These are phyloP conservation scores for Acromyrmex echinatior DNA, from an alignment of 1,140 invertebrate species.

Conservation along the genomic window DNA sequence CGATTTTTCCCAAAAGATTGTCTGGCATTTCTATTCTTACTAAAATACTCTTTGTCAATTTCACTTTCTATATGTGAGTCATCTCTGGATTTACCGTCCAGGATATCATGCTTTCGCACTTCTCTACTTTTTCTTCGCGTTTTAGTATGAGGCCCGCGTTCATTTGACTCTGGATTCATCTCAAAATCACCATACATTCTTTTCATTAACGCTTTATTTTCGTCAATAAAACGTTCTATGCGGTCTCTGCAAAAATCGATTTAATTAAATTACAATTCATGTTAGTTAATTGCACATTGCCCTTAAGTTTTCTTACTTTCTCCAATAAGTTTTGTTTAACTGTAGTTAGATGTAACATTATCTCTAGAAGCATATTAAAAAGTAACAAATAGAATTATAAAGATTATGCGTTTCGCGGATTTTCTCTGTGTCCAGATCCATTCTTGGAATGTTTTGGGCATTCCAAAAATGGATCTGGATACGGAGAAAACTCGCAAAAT, in stretches of 20 bases:
- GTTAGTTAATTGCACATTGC: background rate
- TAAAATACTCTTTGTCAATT: conserved; percentile 85
- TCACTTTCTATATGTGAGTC: conserved; percentile 60
- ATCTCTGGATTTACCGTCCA: conserved; percentile 85
- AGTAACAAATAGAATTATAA: conserved; percentile 10
- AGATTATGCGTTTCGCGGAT: too few species aligned
- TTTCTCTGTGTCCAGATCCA: too few species aligned
- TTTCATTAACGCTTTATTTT: conserved; percentile 96
- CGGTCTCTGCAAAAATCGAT: conserved; percentile 90
- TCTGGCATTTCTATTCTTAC: conserved; percentile 86
- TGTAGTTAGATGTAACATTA: background rate
- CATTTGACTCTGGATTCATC: conserved; percentile 87
- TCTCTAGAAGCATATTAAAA: background rate
- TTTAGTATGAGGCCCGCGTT: conserved; percentile 83
- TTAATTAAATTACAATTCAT: background rate
- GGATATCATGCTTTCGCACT: conserved; percentile 82
- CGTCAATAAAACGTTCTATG: conserved; percentile 96
- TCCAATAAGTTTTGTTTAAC: background rate
- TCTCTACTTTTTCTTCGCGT: conserved; percentile 78
- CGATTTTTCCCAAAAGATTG: conserved; percentile 87
- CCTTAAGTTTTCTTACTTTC: background rate
- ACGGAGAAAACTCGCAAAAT: too few species aligned
- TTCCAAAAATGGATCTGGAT: too few species aligned
- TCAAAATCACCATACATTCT: conserved; percentile 96
- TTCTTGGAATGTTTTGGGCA: too few species aligned